These are phyloP conservation scores for Clivina fossor DNA, from an alignment of 2,888 invertebrate genomes.

Conservation along the genomic window DNA sequence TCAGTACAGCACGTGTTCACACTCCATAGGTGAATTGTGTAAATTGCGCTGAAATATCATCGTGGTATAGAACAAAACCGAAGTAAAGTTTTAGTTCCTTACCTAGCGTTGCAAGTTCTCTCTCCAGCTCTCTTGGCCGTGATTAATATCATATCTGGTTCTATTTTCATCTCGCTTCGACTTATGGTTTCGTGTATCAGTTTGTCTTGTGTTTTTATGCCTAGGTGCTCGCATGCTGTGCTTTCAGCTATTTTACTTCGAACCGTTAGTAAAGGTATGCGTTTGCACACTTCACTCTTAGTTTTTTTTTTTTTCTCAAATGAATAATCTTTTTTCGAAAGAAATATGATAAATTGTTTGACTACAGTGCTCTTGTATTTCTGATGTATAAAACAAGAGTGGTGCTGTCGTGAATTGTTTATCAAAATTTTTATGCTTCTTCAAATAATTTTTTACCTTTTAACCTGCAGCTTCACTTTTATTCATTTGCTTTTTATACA, in stretches of 20 bases:
- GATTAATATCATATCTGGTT: conserved; percentile 27
- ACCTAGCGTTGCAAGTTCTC: conserved; percentile 27
- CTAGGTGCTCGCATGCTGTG: conserved; percentile 10
- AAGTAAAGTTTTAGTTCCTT: conserved; percentile 19
- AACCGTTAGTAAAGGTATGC: not conserved
- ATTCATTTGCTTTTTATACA: too few relatives aligned
- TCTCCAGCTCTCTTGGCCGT: too few relatives aligned
- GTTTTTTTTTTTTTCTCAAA: not conserved
- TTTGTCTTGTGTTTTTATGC: conserved; percentile 11
- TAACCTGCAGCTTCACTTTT: too few relatives aligned
- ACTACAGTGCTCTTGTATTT: too few relatives aligned
- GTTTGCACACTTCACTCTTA: not conserved
- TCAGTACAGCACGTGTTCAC: conserved; percentile 44
- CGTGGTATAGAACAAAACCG: not conserved
- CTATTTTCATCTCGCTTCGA: conserved; percentile 6
- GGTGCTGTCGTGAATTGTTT: too few relatives aligned
- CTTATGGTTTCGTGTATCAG: conserved; percentile 1
- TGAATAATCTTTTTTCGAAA: too few relatives aligned
- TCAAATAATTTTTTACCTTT: too few relatives aligned
- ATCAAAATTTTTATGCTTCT: too few relatives aligned
- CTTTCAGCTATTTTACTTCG: conserved; percentile 9
- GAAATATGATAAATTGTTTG: too few relatives aligned
- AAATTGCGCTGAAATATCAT: not conserved
- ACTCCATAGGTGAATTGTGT: conserved; percentile 37
- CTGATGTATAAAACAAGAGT: too few relatives aligned